These are phyloP conservation scores for Diogma glabrata DNA, from an alignment of 2,888 invertebrate species.

Conservation along the genomic window DNA sequence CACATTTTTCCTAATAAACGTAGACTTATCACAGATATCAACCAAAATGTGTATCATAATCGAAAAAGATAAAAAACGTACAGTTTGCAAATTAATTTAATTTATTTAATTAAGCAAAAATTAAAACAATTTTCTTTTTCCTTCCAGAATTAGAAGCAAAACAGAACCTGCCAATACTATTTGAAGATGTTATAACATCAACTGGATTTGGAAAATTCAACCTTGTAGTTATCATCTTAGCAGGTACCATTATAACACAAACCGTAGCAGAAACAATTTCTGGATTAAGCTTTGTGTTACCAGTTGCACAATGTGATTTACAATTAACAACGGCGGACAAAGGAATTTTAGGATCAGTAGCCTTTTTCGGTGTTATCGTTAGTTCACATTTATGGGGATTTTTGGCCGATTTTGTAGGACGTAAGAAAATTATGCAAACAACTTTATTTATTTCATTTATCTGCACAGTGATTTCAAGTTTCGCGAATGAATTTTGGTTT, in stretches of 20 bases:
- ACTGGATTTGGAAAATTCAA: slow-evolving; percentile 43
- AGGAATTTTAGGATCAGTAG: slow-evolving; percentile 34
- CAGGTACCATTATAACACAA: slow-evolving; percentile 41
- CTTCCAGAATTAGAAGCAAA: neutral
- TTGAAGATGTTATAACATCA: neutral
- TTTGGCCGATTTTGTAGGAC: slow-evolving; percentile 41
- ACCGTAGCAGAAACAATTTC: slow-evolving; percentile 37
- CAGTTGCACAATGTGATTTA: slow-evolving; percentile 39
- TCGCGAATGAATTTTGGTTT: slow-evolving; percentile 38
- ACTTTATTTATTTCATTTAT: slow-evolving; percentile 37
- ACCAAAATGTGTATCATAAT: no score
- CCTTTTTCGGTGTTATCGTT: slow-evolving; percentile 38
- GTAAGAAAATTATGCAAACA: slow-evolving; percentile 37
- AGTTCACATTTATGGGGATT: slow-evolving; percentile 46
- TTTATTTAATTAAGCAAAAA: no score
- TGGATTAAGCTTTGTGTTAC: slow-evolving; percentile 41
- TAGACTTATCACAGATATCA: no score
- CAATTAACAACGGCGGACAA: slow-evolving; percentile 31
- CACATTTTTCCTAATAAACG: no score
- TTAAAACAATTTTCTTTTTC: no score
- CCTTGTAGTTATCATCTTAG: slow-evolving; percentile 35
- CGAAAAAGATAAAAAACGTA: no score
- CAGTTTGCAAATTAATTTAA: no score
- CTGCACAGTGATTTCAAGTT: slow-evolving; percentile 38
- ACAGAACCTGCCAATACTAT: neutral